Evolutionary conservation across 2,888 invertebrate genomes (phyloP).

Genomic region (Synergus gifuensis): DNA sequence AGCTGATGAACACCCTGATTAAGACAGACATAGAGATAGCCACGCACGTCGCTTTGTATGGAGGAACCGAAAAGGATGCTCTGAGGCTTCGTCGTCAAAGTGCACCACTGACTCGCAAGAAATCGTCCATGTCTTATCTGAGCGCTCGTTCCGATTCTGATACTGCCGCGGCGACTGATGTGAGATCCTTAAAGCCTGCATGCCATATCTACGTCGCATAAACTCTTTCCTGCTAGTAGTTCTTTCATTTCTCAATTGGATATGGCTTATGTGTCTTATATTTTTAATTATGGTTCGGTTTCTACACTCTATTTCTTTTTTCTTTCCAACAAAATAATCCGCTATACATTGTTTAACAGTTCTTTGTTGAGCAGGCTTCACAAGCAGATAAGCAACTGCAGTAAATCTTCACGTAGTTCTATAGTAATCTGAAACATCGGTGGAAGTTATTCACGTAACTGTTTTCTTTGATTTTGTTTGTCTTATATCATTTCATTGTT

Average conservation of each 20-base stretch:
- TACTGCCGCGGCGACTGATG: slow-evolving; percentile 74
- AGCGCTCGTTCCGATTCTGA: slow-evolving; percentile 76
- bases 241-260: not conserved
- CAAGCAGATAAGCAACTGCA: not conserved
- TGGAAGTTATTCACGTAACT: not conserved
- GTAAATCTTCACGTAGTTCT: not conserved
- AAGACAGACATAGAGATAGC: slow-evolving; percentile 86
- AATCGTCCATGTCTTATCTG: slow-evolving; percentile 76
- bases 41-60: slow-evolving; percentile 78
- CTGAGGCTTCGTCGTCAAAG: slow-evolving; percentile 74
- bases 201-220: slow-evolving; percentile 49
- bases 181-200: slow-evolving; percentile 72
- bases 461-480: not conserved
- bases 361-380: not conserved
- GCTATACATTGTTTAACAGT: not conserved
- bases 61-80: slow-evolving; percentile 75
- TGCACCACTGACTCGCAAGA: slow-evolving; percentile 76
- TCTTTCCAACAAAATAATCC: not conserved
- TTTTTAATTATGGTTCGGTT: not conserved
- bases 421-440: not conserved
- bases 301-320: not conserved
- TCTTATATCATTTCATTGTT: not conserved
- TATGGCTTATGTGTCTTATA: slow-evolving; percentile 4
- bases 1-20: slow-evolving; percentile 88
- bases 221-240: slow-evolving; percentile 21